Conservation (phyloP, 2,888 invertebrate species). For the Trimorus sp. region DNA sequence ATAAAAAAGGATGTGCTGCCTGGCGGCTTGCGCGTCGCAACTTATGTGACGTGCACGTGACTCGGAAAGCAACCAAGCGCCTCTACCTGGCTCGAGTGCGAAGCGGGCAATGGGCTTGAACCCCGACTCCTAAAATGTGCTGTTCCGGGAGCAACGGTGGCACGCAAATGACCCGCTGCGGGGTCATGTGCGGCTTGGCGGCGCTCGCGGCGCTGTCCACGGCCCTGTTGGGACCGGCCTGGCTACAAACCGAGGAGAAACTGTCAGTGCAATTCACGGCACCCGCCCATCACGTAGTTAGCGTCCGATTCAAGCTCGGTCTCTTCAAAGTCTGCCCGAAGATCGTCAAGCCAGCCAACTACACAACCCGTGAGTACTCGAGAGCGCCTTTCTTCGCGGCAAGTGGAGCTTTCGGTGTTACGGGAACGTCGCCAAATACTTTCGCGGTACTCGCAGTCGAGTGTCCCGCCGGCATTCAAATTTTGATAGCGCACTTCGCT, state of each 20-base stretch:
- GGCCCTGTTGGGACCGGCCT: constrained; percentile 79
- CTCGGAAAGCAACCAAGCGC: constrained; percentile 37
- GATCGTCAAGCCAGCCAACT: constrained; percentile 77
- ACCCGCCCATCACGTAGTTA: constrained; percentile 74
- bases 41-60: constrained; percentile 64
- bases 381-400: constrained; percentile 25
- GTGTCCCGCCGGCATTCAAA: constrained; percentile 11
- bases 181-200: constrained; percentile 79
- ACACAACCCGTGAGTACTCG: constrained; percentile 76
- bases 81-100: constrained; percentile 20
- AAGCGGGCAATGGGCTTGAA: constrained; percentile 22
- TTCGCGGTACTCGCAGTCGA: not conserved
- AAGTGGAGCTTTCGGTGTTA: constrained; percentile 13
- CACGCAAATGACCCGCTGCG: constrained; percentile 78
- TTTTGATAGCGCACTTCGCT: constrained; percentile 13
- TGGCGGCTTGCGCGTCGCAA: constrained; percentile 45
- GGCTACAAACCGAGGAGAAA: constrained; percentile 80
- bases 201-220: constrained; percentile 79
- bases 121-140: constrained; percentile 72
- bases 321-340: constrained; percentile 78
- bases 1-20: constrained; percentile 59
- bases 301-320: constrained; percentile 78
- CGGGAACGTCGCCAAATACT: constrained; percentile 46
- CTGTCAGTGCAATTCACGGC: constrained; percentile 71
- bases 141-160: constrained; percentile 76